These are phyloP conservation scores for Heliocidaris erythrogramma DNA, from an alignment of 35 echinoderm and acorn worm genomes.

Conservation along the genomic window DNA sequence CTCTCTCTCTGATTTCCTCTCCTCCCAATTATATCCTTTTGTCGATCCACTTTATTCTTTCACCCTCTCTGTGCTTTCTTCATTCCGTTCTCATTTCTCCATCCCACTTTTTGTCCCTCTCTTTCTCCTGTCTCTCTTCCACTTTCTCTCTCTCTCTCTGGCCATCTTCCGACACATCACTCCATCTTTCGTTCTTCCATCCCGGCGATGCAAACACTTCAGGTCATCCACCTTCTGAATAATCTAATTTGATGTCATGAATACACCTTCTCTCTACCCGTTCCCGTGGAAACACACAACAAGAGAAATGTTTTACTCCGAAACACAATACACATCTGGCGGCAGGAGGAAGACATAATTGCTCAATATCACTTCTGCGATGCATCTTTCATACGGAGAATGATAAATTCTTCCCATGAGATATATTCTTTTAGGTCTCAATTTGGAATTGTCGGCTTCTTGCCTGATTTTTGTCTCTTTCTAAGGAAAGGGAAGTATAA, in stretches of 20 bases:
- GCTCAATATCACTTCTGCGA: neutral
- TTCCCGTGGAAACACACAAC: conserved; percentile 8
- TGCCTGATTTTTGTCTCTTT: neutral
- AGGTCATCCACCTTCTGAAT: neutral
- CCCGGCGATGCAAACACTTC: neutral
- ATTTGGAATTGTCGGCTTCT: neutral
- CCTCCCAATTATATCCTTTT: no score
- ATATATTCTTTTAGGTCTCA: neutral
- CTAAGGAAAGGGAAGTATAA: neutral
- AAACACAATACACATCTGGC: conserved; percentile 16
- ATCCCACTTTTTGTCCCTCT: no score
- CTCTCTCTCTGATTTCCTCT: no score
- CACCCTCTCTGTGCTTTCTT: no score
- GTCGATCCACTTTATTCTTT: no score
- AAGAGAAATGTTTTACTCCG: neutral
- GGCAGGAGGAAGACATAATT: neutral
- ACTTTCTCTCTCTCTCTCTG: neutral
- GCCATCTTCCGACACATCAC: neutral
- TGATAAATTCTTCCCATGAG: neutral
- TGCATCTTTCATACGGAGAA: neutral
- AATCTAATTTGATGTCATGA: conserved; percentile 13
- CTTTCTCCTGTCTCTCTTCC: neutral
- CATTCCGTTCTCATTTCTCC: no score
- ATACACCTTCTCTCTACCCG: conserved; percentile 4
- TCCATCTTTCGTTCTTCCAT: neutral